Evolutionary conservation across 2,113 vertebrate genomes (phyloP).

Genomic region (Ailuropoda melanoleuca): DNA sequence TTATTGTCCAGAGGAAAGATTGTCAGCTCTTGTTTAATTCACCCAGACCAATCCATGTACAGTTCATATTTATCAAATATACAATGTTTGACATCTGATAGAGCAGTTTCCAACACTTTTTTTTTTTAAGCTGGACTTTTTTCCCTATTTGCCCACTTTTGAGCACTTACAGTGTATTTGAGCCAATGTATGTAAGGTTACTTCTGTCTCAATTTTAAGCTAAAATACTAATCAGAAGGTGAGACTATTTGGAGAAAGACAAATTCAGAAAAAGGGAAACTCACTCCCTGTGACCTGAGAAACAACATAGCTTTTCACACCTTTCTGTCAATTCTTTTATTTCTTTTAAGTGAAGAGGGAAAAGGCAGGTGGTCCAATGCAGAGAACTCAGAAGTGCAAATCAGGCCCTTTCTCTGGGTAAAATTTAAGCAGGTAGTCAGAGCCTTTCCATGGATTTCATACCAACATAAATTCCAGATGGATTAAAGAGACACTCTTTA

Average conservation of each 20-base stretch:
- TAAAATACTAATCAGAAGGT: not conserved
- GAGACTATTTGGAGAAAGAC: not conserved
- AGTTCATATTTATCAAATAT: not conserved
- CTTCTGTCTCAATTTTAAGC: not conserved
- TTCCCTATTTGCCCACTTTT: not conserved
- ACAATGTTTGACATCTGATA: not conserved
- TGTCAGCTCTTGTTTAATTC: not conserved
- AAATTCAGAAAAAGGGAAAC: not conserved
- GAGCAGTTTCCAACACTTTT: not conserved
- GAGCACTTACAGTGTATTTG: not conserved
- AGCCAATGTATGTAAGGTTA: not conserved
- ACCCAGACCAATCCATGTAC: not conserved
- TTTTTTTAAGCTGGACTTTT: not conserved
- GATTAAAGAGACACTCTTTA: not conserved
- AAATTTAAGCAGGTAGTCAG: not conserved
- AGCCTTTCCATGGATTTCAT: not conserved
- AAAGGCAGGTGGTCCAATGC: not conserved
- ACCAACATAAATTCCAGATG: not conserved
- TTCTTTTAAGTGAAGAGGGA: slow-evolving; percentile 24
- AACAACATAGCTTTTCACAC: not conserved
- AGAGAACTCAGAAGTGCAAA: not conserved
- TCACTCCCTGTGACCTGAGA: not conserved
- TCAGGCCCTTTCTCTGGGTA: not conserved
- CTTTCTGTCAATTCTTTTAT: not conserved
- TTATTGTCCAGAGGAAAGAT: not conserved